Conservation (phyloP, 2,888 invertebrate genomes). For the Proisotoma minuta region DNA sequence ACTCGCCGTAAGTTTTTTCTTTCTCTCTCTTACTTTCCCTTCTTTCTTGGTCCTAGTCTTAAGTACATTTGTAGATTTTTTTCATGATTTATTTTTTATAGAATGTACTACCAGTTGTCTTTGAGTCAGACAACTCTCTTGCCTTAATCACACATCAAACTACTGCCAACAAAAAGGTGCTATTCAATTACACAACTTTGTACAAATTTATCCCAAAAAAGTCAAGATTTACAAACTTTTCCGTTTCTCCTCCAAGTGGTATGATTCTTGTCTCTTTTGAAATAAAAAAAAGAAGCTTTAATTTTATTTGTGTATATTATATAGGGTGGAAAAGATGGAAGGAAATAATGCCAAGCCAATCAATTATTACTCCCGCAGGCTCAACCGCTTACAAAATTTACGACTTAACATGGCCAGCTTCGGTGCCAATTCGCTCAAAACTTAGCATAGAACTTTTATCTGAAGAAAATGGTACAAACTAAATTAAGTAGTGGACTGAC, state of each 20-base stretch:
- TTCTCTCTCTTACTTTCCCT: neutral
- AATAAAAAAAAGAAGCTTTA: too few relatives aligned
- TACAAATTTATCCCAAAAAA: slow-evolving; percentile 5
- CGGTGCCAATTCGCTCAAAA: neutral
- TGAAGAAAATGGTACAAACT: slow-evolving; percentile 13
- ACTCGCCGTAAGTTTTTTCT: slow-evolving; percentile 1
- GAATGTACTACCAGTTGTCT: slow-evolving; percentile 10
- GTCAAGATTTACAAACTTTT: slow-evolving; percentile 3
- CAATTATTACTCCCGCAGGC: neutral
- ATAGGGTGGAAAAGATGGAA: slow-evolving; percentile 15
- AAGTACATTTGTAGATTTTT: neutral
- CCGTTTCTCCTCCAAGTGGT: slow-evolving; percentile 10
- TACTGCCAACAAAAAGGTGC: neutral
- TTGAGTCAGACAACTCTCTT: slow-evolving; percentile 5
- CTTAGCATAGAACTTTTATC: slow-evolving; percentile 9
- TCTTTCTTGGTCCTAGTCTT: neutral
- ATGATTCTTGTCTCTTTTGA: neutral
- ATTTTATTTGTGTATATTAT: neutral
- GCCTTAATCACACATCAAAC: slow-evolving; percentile 4
- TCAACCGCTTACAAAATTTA: slow-evolving; percentile 5
- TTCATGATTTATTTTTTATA: neutral
- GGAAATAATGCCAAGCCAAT: slow-evolving; percentile 5
- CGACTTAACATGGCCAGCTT: slow-evolving; percentile 7
- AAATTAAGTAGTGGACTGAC: neutral
- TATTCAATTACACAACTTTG: neutral